A percentile compares a stretch with the other conserved stretches of the same genome.
These are phyloP conservation scores for Antheraea assamensis DNA, from an alignment of 2,888 invertebrate species.

Conservation along the genomic window DNA sequence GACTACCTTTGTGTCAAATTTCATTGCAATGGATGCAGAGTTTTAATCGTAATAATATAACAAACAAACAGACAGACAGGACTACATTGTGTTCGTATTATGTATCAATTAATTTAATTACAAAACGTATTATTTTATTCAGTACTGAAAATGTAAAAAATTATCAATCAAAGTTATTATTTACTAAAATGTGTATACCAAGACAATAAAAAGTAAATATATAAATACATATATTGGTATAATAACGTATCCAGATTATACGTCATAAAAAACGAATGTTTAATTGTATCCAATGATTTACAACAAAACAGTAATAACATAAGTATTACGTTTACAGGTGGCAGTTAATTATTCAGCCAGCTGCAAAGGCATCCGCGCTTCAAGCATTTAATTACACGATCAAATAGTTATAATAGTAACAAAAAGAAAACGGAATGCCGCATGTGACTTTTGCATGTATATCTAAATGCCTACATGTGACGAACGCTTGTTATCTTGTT, in stretches of 20 bases:
- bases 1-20: no score
- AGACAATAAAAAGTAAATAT: not conserved
- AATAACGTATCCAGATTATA: not conserved
- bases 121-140: no score
- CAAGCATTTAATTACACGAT: slow-evolving; percentile 53
- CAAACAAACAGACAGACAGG: no score
- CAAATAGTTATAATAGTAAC: slow-evolving; percentile 38
- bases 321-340: slow-evolving; percentile 63
- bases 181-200: not conserved
- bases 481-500: not conserved
- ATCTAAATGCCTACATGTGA: slow-evolving; percentile 5
- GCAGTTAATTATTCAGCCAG: slow-evolving; percentile 63
- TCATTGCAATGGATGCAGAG: no score
- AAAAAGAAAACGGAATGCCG: slow-evolving; percentile 17
- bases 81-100: no score
- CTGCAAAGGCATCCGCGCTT: slow-evolving; percentile 60
- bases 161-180: not conserved
- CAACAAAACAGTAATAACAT: slow-evolving; percentile 43
- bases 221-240: not conserved
- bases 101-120: no score
- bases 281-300: slow-evolving; percentile 16
- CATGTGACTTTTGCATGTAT: slow-evolving; percentile 19
- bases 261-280: slow-evolving; percentile 14
- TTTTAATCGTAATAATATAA: no score
- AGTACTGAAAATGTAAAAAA: no score